Conservation (phyloP, 2,888 invertebrate species). For the Chironomus riparius region DNA sequence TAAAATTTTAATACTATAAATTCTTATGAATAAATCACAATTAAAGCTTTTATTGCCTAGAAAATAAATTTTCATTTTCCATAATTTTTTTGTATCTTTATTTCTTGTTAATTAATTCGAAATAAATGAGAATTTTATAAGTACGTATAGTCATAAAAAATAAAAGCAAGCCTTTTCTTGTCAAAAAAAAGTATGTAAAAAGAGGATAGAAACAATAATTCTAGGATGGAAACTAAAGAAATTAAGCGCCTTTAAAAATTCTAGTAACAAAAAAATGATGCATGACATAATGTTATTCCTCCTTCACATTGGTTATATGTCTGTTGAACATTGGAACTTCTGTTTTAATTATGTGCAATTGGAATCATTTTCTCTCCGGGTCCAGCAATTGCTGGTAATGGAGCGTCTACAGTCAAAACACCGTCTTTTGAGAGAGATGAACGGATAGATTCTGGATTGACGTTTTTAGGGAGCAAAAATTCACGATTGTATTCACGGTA, state of each 20-base stretch:
- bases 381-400: conserved; percentile 64
- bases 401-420: conserved; percentile 92
- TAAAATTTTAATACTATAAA: no score
- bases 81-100: no score
- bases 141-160: neutral
- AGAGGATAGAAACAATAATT: no score
- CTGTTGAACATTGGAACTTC: neutral
- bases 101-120: no score
- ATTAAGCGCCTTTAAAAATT: no score
- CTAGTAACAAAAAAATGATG: neutral
- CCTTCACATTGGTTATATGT: no score
- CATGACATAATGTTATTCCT: neutral
- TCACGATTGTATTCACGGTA: conserved; percentile 98
- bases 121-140: neutral
- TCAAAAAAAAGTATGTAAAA: no score
- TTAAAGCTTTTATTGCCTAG: no score
- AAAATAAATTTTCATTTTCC: no score
- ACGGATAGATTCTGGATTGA: conserved; percentile 91
- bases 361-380: conserved; percentile 42
- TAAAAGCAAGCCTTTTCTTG: neutral
- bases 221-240: no score
- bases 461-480: conserved; percentile 92
- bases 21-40: no score
- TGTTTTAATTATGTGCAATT: conserved; percentile 40
- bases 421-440: conserved; percentile 95